These are phyloP conservation scores for Volucella inanis DNA, from an alignment of 2,888 invertebrate genomes.

Conservation along the genomic window DNA sequence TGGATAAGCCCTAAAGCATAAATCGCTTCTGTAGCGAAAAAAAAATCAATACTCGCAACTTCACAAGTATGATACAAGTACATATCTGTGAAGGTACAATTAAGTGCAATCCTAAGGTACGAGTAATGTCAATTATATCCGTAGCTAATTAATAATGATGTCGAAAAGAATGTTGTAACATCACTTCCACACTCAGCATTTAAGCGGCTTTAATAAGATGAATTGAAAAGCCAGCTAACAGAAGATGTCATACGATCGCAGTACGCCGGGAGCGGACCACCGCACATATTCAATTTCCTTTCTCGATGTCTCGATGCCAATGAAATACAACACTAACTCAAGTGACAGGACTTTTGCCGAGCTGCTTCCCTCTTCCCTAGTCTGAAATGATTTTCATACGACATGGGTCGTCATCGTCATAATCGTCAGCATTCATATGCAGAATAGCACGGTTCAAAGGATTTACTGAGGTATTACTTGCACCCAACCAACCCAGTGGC, in stretches of 20 bases:
- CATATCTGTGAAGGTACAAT: constrained; percentile 3
- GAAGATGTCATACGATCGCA: constrained; percentile 60
- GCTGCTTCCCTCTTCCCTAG: constrained; percentile 11
- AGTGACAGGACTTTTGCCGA: constrained; percentile 54
- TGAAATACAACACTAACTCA: constrained; percentile 64
- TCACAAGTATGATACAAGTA: background rate
- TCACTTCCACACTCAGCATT: constrained; percentile 49
- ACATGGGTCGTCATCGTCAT: constrained; percentile 46
- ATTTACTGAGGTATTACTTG: constrained; percentile 69
- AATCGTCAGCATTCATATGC: constrained; percentile 68
- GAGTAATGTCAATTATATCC: background rate
- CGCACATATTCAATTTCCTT: constrained; percentile 71
- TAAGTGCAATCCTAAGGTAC: constrained; percentile 46
- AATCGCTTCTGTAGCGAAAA: no score
- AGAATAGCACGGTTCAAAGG: constrained; percentile 69
- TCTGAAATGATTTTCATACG: constrained; percentile 46
- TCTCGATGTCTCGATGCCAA: constrained; percentile 67
- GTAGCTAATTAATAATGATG: constrained; percentile 66
- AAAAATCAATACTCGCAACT: constrained; percentile 59
- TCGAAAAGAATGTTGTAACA: constrained; percentile 2
- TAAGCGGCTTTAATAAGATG: constrained; percentile 64
- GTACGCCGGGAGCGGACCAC: background rate
- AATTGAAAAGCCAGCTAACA: constrained; percentile 67
- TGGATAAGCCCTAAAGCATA: no score
- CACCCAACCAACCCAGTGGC: constrained; percentile 34